phyloP scores from a whole-genome alignment of 2,797 vertebrate species.

The Helicolenus hilgendorfi region DNA sequence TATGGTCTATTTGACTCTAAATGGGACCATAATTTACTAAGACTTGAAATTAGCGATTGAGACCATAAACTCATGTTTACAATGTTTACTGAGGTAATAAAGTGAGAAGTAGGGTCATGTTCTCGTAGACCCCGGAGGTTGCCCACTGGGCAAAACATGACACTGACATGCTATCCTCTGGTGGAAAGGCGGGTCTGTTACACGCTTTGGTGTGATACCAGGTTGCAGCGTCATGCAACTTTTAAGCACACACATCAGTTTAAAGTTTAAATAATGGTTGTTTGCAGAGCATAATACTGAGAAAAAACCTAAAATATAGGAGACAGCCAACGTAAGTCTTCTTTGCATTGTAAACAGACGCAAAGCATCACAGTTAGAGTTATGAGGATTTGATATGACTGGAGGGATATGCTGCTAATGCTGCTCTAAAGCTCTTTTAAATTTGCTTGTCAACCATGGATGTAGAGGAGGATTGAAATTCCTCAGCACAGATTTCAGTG shows the following conservation, averaged over 20 bases:
- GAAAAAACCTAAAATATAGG: neutral
- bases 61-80: too few relatives aligned
- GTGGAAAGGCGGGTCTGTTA: too few relatives aligned
- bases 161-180: too few relatives aligned
- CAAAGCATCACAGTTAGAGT: neutral
- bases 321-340: neutral
- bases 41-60: too few relatives aligned
- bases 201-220: too few relatives aligned
- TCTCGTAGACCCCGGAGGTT: too few relatives aligned
- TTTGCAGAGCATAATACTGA: neutral
- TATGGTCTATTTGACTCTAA: too few relatives aligned
- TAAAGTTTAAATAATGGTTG: neutral
- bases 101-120: too few relatives aligned
- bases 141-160: too few relatives aligned
- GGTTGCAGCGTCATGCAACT: neutral
- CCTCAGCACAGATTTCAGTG: conserved; percentile 52
- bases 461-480: conserved; percentile 51
- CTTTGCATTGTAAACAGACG: neutral
- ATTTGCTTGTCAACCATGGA: conserved; percentile 37
- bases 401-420: conserved; percentile 3
- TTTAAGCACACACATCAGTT: neutral
- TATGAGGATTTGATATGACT: conserved; percentile 26
- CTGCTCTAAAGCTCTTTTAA: conserved; percentile 38
- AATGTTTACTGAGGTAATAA: too few relatives aligned
- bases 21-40: too few relatives aligned